Conservation (phyloP, 2,888 invertebrate genomes). For the Cerceris rybyensis region DNA sequence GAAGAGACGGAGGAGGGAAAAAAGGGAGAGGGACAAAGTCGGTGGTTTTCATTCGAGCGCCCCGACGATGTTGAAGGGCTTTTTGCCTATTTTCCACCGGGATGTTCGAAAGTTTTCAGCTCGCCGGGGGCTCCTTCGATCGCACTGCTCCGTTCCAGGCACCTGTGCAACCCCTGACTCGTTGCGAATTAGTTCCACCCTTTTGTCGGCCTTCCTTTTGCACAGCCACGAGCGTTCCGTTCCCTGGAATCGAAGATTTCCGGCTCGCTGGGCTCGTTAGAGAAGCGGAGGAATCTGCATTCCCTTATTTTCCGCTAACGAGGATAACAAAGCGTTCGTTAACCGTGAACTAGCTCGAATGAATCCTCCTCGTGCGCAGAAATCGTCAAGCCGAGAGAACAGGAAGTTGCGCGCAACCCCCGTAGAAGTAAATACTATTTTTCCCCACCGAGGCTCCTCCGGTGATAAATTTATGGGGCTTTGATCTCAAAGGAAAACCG, state of each 20-base stretch:
- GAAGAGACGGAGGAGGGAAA: neutral
- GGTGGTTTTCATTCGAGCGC: neutral
- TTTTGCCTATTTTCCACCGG: neutral
- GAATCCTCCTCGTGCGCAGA: conserved; percentile 29
- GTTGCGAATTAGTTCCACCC: conserved; percentile 35
- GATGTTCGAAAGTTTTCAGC: conserved; percentile 6
- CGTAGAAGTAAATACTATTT: too few relatives aligned
- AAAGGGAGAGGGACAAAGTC: neutral
- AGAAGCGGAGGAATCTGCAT: conserved; percentile 19
- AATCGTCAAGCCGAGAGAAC: conserved; percentile 35
- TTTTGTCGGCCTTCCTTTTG: conserved; percentile 2
- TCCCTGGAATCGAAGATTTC: conserved; percentile 49
- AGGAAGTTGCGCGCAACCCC: conserved; percentile 5
- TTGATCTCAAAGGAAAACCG: too few relatives aligned
- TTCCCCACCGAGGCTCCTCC: too few relatives aligned
- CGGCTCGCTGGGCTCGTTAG: conserved; percentile 49
- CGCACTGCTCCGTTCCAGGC: conserved; percentile 21
- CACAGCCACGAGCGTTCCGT: neutral
- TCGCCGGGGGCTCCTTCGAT: conserved; percentile 18
- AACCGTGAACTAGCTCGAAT: conserved; percentile 39
- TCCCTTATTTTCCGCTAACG: conserved; percentile 53
- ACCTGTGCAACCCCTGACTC: conserved; percentile 33
- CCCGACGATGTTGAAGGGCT: neutral
- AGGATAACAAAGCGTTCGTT: conserved; percentile 63
- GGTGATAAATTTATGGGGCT: too few relatives aligned